Evolutionary conservation across 2,888 invertebrate species (phyloP), one percentile per base, ranked within the genome.

Genomic region (Conus canariensis): DNA sequence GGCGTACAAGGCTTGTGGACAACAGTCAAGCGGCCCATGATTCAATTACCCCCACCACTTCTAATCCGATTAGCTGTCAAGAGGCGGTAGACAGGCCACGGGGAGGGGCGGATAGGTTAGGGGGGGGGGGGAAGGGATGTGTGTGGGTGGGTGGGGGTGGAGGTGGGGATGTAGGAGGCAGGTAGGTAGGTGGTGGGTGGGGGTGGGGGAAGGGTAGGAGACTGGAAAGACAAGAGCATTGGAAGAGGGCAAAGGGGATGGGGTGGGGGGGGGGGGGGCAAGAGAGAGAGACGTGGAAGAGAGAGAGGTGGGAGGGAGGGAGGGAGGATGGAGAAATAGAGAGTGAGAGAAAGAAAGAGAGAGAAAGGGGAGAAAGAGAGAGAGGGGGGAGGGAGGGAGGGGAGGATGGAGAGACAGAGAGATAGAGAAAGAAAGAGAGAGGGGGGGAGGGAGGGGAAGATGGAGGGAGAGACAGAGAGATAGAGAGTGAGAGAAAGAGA

Each of bases 31-130:
- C 74, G 3, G 74, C 70, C 70, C 74, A 74, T 74, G 74, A 25
- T 74, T 74, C 74, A 74, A 74, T 74, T 74, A 74, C 25, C 74
- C n/a, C 74, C 6, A n/a, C 74, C 74, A 74, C 74, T 25, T 74
- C 25, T n/a, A 74, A 74, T 74, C 74, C 74, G 74, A 74, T 74
- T 74, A 74, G n/a, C 74, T 74, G 74, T n/a, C 74, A 74, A 74
- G n/a, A 74, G n/a, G n/a, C 74, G n/a, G 22, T 74, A 25, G 74
- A 74, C 74, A 74, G 22, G 9, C 74, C n/a, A 19, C 74, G 2
- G n/a, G 80, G 22, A 19, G 10, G 80, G 8, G 30, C 9, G 16
- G 30, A 30, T 0, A 19, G 19, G 80, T 9, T 9, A 80, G 30
- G 30, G 60, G 7, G 8, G 22, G 45, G 2, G 45, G 45, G 45